phyloP scores from a whole-genome alignment of 1,140 invertebrate species.

The Temnothorax longispinosus region DNA sequence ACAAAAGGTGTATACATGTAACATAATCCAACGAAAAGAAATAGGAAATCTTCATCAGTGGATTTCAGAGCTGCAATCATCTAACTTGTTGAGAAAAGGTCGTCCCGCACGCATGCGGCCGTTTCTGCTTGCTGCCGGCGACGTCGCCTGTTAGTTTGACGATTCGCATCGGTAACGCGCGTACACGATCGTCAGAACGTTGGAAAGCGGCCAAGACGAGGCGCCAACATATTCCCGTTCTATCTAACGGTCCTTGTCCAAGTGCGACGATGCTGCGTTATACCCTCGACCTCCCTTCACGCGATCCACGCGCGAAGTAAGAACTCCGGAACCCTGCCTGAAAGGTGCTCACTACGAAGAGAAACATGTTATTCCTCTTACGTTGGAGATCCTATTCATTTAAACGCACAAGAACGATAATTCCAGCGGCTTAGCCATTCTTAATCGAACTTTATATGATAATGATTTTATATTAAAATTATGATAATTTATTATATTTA shows the following conservation, averaged over 20 bases:
- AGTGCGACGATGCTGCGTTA: constrained; percentile 16
- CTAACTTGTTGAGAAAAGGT: background rate
- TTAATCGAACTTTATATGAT: background rate
- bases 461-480: constrained; percentile 3
- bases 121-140: background rate
- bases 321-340: background rate
- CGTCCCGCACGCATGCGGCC: background rate
- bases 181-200: constrained; percentile 60
- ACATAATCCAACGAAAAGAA: background rate
- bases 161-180: constrained; percentile 64
- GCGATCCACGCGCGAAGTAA: background rate
- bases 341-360: background rate
- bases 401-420: background rate
- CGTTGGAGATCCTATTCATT: background rate
- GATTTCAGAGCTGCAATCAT: background rate
- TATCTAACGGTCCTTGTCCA: constrained; percentile 76
- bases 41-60: background rate
- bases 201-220: constrained; percentile 75
- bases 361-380: background rate
- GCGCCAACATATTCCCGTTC: constrained; percentile 79
- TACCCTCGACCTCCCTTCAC: background rate
- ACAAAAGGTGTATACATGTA: background rate
- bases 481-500: background rate
- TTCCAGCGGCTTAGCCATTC: background rate
- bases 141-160: constrained; percentile 52